phyloP scores from a whole-genome alignment of 1,140 invertebrate species.

The Myzus persicae region DNA sequence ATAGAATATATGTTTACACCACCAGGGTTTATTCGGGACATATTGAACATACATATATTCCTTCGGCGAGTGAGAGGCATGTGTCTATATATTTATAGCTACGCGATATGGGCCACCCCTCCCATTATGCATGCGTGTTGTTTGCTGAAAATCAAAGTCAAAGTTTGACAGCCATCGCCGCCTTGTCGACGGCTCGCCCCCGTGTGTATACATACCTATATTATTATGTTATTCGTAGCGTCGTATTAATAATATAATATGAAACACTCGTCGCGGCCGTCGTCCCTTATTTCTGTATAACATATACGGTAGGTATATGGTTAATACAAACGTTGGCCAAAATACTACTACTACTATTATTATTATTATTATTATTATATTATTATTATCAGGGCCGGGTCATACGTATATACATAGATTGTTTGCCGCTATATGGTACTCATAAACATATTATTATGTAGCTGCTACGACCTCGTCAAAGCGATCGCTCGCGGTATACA shows the following conservation, averaged over 20 bases:
- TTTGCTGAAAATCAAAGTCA: slow-evolving; percentile 43
- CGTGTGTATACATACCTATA: background rate
- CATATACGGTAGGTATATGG: background rate
- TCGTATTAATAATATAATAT: background rate
- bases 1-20: background rate
- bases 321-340: background rate
- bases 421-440: background rate
- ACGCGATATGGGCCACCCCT: background rate
- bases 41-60: background rate
- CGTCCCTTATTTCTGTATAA: background rate
- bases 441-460: background rate
- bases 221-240: background rate
- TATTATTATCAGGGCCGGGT: too few relatives aligned
- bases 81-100: background rate
- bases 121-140: background rate
- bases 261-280: background rate
- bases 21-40: background rate
- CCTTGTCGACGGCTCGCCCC: background rate
- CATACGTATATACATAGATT: background rate
- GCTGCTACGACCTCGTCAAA: background rate
- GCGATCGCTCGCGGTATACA: background rate
- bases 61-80: background rate
- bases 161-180: slow-evolving; percentile 31
- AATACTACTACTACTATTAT: background rate
- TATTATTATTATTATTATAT: background rate